A percentile compares a stretch with the other conserved stretches of the same genome.
Evolutionary conservation across 2,797 vertebrate genomes (phyloP).

Genomic region (Coregonus sp.): DNA sequence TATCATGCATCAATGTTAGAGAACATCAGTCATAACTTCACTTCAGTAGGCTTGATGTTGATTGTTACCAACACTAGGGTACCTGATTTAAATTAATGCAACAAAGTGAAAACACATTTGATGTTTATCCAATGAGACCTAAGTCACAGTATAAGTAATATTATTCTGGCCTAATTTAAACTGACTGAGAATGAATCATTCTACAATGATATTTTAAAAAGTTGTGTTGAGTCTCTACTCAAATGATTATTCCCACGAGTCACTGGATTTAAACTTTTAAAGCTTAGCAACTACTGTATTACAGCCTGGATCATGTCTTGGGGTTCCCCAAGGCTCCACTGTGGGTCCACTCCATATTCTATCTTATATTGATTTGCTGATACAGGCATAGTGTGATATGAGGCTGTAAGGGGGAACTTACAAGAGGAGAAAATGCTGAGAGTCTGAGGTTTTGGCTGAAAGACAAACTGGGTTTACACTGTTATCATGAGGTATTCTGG

Average conservation of each 20-base stretch:
- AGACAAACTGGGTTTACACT: slow-evolving; percentile 52
- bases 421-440: slow-evolving; percentile 1
- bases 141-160: neutral
- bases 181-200: neutral
- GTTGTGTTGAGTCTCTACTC: neutral
- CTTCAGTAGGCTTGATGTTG: neutral
- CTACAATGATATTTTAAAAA: neutral
- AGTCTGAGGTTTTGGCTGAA: slow-evolving; percentile 20
- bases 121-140: neutral
- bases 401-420: slow-evolving; percentile 3
- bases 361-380: neutral
- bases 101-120: neutral
- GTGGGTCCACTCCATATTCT: neutral
- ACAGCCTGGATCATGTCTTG: neutral
- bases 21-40: neutral
- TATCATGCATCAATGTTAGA: neutral
- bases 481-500: slow-evolving; percentile 74
- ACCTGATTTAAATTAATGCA: neutral
- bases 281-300: neutral
- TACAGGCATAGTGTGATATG: neutral
- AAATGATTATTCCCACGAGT: neutral
- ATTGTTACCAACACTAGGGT: neutral
- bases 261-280: neutral
- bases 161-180: neutral
- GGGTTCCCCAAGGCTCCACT: neutral